Evolutionary conservation across 1,140 invertebrate genomes (phyloP).

Genomic region (Trichonephila clavata): DNA sequence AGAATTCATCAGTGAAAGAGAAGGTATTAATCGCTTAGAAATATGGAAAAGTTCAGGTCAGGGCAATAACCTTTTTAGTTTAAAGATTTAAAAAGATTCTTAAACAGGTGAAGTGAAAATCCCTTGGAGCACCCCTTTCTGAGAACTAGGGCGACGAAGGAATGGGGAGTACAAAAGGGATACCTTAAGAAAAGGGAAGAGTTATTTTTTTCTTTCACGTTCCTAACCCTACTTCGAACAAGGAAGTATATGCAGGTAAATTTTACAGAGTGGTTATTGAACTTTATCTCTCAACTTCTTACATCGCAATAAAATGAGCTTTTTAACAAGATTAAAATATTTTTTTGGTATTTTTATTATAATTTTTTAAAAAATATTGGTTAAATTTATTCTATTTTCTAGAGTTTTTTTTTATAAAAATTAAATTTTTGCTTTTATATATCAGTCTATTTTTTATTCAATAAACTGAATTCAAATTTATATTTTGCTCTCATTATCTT

Average conservation of each 20-base stretch:
- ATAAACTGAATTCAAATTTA: too few species aligned
- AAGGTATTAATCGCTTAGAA: not conserved
- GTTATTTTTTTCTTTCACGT: not conserved
- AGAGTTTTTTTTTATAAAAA: too few species aligned
- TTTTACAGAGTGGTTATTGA: not conserved
- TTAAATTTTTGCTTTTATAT: too few species aligned
- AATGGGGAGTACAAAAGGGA: not conserved
- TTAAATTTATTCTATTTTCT: too few species aligned
- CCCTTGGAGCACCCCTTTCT: conserved; percentile 23
- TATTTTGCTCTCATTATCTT: too few species aligned
- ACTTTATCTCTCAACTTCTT: not conserved
- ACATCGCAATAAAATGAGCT: not conserved
- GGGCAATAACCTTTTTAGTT: conserved; percentile 19
- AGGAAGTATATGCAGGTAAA: conserved; percentile 16
- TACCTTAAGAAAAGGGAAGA: not conserved
- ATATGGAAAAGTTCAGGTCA: conserved; percentile 44
- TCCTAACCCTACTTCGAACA: not conserved
- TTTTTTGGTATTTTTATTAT: not conserved
- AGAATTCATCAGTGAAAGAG: too few species aligned
- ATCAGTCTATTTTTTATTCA: too few species aligned
- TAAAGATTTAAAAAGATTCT: conserved; percentile 30
- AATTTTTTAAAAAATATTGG: too few species aligned
- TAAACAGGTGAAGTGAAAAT: conserved; percentile 47
- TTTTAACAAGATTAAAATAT: not conserved
- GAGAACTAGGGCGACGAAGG: conserved; percentile 37